Conservation (phyloP, 2,888 invertebrate species). For the Hecatera dysodea region DNA sequence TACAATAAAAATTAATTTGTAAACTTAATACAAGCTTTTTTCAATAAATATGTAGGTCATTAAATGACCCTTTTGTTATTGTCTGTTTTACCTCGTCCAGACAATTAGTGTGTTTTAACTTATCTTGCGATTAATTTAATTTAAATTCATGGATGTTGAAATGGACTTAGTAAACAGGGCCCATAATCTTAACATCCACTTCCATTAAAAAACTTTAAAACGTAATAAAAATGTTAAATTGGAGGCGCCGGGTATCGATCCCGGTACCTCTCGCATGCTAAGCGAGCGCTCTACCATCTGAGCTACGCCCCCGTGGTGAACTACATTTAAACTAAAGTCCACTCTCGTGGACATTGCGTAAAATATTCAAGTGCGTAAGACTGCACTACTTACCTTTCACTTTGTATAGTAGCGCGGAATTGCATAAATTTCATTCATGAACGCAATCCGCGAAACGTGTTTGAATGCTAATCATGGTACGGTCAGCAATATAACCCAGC, state of each 20-base stretch:
- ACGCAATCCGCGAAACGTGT: conserved; percentile 19
- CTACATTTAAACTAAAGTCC: conserved; percentile 6
- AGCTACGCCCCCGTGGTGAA: conserved; percentile 86
- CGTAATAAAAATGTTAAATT: background rate
- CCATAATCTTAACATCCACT: too few relatives aligned
- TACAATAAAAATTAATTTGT: too few relatives aligned
- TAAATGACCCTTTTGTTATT: too few relatives aligned
- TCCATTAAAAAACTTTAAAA: background rate
- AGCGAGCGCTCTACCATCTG: conserved; percentile 92
- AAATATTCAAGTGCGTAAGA: conserved; percentile 32
- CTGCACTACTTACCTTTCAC: conserved; percentile 63
- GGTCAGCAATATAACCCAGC: background rate
- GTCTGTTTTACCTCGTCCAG: too few relatives aligned
- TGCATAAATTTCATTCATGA: conserved; percentile 51
- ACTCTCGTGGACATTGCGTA: conserved; percentile 35
- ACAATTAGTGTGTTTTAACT: too few relatives aligned
- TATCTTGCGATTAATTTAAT: too few relatives aligned
- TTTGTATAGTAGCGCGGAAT: conserved; percentile 12
- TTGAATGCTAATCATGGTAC: conserved; percentile 17
- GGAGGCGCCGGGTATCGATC: conserved; percentile 88
- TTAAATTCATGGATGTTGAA: too few relatives aligned
- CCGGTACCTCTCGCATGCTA: conserved; percentile 91
- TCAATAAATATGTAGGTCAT: too few relatives aligned
- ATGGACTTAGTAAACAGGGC: too few relatives aligned
- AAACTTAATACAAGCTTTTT: too few relatives aligned